These are phyloP conservation scores for Gymnothorax javanicus DNA, from an alignment of 2,797 vertebrate species.

Conservation along the genomic window DNA sequence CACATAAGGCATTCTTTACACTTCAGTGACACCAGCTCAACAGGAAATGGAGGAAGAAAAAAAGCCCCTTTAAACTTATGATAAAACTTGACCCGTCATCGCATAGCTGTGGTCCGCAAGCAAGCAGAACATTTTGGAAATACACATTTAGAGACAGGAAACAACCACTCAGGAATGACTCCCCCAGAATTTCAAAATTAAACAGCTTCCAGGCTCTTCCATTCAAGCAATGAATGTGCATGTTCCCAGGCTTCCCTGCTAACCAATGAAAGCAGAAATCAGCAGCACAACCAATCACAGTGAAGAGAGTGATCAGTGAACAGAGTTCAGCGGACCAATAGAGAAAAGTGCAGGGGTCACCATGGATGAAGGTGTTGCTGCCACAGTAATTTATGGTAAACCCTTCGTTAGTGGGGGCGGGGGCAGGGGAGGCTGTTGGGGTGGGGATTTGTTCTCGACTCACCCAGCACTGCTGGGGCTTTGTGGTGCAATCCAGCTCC, in stretches of 20 bases:
- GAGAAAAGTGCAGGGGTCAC: not conserved
- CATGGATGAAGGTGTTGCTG: not conserved
- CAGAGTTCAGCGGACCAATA: not conserved
- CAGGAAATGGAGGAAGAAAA: too few relatives aligned
- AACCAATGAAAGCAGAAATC: too few relatives aligned
- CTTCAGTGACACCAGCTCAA: not conserved
- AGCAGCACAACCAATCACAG: not conserved
- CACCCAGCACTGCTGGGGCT: not conserved
- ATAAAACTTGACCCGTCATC: too few relatives aligned
- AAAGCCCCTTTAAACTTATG: too few relatives aligned
- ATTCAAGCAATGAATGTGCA: too few relatives aligned
- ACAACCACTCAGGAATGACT: too few relatives aligned
- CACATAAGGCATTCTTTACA: not conserved
- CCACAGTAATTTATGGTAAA: not conserved
- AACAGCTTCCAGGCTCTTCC: too few relatives aligned
- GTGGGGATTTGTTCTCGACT: not conserved
- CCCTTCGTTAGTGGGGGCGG: not conserved
- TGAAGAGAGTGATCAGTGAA: not conserved
- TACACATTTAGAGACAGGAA: too few relatives aligned
- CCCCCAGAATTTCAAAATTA: too few relatives aligned
- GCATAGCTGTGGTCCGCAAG: too few relatives aligned
- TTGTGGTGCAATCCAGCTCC: not conserved
- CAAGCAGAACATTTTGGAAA: too few relatives aligned
- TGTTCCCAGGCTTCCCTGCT: not conserved
- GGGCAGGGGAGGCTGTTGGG: not conserved